Percentiles rank a stretch among this genome's conserved stretches.
Conservation (phyloP, 2,888 invertebrate genomes). For the Drosophila cracens region DNA sequence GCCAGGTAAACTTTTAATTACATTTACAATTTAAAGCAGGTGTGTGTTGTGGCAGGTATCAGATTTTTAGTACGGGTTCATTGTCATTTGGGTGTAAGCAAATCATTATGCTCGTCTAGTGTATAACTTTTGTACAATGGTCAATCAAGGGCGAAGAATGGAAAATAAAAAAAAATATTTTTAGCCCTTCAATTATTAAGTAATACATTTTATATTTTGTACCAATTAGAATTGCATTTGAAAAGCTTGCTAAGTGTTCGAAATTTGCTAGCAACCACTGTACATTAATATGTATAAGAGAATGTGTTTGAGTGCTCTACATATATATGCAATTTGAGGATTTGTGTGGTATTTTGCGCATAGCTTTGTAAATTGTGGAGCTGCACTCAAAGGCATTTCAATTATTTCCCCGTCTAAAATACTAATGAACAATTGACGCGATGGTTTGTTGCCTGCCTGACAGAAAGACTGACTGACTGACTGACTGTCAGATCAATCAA, state of each 20-base stretch:
- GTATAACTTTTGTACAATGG: neutral
- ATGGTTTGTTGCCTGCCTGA: neutral
- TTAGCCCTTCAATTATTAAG: neutral
- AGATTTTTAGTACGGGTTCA: constrained; percentile 18
- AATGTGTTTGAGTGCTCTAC: neutral
- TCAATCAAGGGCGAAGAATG: neutral
- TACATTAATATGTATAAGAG: neutral
- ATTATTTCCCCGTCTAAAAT: constrained; percentile 56
- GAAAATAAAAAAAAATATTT: neutral
- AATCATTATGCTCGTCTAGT: constrained; percentile 10
- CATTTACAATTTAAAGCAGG: constrained; percentile 65
- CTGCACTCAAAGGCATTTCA: constrained; percentile 52
- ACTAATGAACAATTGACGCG: constrained; percentile 56
- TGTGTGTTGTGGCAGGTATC: constrained; percentile 24
- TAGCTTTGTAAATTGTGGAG: constrained; percentile 32
- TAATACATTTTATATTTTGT: neutral
- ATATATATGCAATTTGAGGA: constrained; percentile 14
- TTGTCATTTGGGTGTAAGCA: constrained; percentile 23
- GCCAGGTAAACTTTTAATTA: constrained; percentile 67
- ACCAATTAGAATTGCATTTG: neutral
- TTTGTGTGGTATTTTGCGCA: constrained; percentile 13
- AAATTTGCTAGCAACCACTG: neutral
- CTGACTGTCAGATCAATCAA: constrained; percentile 59
- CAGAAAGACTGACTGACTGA: neutral
- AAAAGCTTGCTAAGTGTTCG: neutral